Evolutionary conservation across 2,113 vertebrate genomes (phyloP), one percentile per base, ranked within the genome.

Genomic region (Leucoraja erinaceus): DNA sequence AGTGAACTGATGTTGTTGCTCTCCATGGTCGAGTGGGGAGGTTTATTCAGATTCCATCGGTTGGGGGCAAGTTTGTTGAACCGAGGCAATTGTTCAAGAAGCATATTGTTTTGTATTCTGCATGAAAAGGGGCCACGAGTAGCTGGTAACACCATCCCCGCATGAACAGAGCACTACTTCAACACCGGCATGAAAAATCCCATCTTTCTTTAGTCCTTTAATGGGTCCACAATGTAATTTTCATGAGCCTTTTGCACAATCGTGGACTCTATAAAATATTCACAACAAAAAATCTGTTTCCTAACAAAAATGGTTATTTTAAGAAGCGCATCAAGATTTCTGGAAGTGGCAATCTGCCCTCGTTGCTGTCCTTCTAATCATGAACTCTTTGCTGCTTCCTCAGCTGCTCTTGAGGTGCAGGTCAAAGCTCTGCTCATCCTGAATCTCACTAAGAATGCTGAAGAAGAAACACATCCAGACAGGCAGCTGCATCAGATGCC

Each of bases 201-300:
- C 59, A 88, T 31, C 16, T 88, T 88, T 88, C 59, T 66, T 86
- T 63, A 63, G 56, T 61, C 31, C 59, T 31, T 88, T 88, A 88
- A 88, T 88, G 83, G 59, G 83, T 88, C n/a, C 83, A 20, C 59
- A 66, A 88, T 88, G 59, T 63, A 88, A 63, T 63, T 88, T 88
- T 88, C n/a, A 88, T 88, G 59, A 88, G 59, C 5, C 12, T 63
- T 31, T 61, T 63, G 63, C 56, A 31, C 59, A 63, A 66, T 88
- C 63, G 83, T 66, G n/a, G 61, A 88, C 16, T 12, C 83, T 59
- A 88, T 88, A 88, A 88, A 88, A 88, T 88, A 88, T 88, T 88
- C 59, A 88, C 56, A 88, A 18, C 28, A 63, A 63, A 83, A 88
- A 88, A 66, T 59, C 59, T 88, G 56, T 31, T 88, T 63, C 83